These are phyloP conservation scores for Lasioglossum lativentre DNA, from an alignment of 2,888 invertebrate species.

Conservation along the genomic window DNA sequence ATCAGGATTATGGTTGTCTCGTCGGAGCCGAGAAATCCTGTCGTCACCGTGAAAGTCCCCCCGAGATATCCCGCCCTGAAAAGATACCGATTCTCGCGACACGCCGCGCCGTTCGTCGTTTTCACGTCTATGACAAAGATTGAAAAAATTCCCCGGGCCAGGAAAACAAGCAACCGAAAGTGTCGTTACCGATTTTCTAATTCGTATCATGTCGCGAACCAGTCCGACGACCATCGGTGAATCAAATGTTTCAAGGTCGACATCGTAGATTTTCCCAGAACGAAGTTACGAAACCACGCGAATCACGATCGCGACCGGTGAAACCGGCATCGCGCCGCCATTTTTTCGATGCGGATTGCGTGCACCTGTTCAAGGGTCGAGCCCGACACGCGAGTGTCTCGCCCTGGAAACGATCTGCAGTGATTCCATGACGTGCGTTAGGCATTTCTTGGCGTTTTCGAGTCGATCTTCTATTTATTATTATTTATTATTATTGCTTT, in stretches of 20 bases:
- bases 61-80: not conserved
- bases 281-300: not conserved
- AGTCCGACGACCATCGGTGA: not conserved
- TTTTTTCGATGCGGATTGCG: not conserved
- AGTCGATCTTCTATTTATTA: no score
- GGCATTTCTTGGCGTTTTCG: no score
- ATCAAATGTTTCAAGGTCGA: not conserved
- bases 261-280: not conserved
- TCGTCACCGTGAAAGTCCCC: slow-evolving; percentile 8
- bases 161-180: not conserved
- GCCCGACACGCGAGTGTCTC: not conserved
- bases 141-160: not conserved
- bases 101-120: not conserved
- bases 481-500: no score
- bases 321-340: not conserved
- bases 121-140: not conserved
- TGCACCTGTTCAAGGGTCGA: not conserved
- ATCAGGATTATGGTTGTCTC: not conserved
- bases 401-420: no score
- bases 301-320: not conserved
- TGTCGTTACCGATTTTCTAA: not conserved
- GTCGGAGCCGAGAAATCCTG: not conserved
- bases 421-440: no score
- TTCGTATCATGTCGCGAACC: not conserved
- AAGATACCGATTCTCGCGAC: no score